Base-by-base conservation (phyloP, 1,140 invertebrate species). In the Ceratitis capitata region DNA sequence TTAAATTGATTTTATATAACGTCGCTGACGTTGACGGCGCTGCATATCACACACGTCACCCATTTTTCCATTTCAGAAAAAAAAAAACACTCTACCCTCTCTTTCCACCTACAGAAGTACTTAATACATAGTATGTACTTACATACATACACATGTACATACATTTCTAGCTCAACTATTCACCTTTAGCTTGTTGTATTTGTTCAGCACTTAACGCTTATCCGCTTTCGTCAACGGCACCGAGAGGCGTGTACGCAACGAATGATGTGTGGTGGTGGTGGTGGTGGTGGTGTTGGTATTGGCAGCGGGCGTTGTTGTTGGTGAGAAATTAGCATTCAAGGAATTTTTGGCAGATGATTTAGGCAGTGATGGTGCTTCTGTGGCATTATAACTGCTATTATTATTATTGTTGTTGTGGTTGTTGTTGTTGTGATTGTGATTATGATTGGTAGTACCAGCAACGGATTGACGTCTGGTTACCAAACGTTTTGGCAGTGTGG, bases 241-340 rank as follows among this genome's bases (percentile, higher is more conserved):
- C 42, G 90, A 91, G 10, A 91, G 87, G 47, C 90, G 89, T 29
- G 90, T 89, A 58, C 90, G 90, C 51, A 91, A 82, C 12, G 88
- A 88, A 84, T 89, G 88, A 3, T 86, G 42, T 32, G 85, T 84
- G 12, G 86, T 85, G n/a, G 2, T 29, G 16, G 85, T 1, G 26
- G 85, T 69, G 64, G 84, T 49, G 39, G 49, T 74, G 39, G 56
- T n/a, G n/a, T n/a, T n/a, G n/a, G 56, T 74, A 83, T 84, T 74
- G 19, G 78, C 58, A 61, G 42, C 42, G 42, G 85, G 35, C n/a
- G 69, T 32, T 78, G 69, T 23, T 74, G 64, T 35, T 29, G 56
- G 7, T 35, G 12, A 35, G n/a, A 32, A 2, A 69, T 14, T 69
- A 19, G 2, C 39, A 29, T 39, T 69, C 26, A n/a, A n/a, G n/a